Base-by-base conservation (phyloP, 2,797 vertebrate species). In the Artibeus lituratus region DNA sequence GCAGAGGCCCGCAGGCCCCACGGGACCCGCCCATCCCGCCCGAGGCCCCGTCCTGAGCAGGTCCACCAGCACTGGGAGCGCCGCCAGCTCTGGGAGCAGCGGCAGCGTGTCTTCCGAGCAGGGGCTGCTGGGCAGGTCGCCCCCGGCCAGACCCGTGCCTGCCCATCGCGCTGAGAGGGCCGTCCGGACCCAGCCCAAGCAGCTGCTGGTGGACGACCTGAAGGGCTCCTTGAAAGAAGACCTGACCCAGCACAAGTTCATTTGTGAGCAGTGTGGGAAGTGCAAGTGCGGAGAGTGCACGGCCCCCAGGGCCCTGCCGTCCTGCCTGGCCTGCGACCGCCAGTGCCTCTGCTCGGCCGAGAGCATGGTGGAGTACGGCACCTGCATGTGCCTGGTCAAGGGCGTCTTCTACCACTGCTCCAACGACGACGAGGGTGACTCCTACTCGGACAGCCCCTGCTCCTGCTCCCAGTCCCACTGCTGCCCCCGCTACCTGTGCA, bases 331-430 rank as follows among this genome's bases (percentile, higher is more conserved):
- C 32, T 99, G 99, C 92, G 98, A 99, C 94, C 99, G 99, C 73
- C 99, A 99, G 97, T 99, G 99, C 98, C 98, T 99, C 44, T 99
- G 99, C 98, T 99, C 99, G 0, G 99, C 99, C 0, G 99, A 99
- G 98, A 99, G 99, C 97, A 99, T 99, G 94, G 99, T 99, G 98
- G 99, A 99, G 97, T 99, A 99, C 2, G 98, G 99, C 97, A 99
- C 99, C 14, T 99, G 99, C 98, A 99, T 99, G 99, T 99, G 99
- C 97, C 97, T 99, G 96, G 99, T 99, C 89, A 99, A 99, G 98
- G 99, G 99, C 95, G 97, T 99, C 98, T 99, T 99, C 99, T 99
- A 99, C 99, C 99, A 99, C 99, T 99, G 99, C 98, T 99, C 99
- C 73, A 99, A 99, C 0, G 99, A 99, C 3, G 99, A 99, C 12